phyloP scores from a whole-genome alignment of 1,140 invertebrate species.

The Pissodes strobi region DNA sequence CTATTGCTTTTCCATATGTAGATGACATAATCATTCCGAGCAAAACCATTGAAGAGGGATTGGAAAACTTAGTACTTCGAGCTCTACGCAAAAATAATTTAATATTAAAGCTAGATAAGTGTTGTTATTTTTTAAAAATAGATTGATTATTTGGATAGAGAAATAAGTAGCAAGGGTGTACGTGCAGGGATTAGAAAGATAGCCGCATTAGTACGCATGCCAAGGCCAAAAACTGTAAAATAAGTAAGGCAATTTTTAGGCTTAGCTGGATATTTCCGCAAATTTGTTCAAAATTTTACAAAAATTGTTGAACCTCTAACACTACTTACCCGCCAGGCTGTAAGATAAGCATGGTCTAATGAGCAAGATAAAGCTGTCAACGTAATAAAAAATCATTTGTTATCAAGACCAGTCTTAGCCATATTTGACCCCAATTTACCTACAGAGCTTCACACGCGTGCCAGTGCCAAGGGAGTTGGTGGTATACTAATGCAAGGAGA shows the following conservation, averaged over 20 bases:
- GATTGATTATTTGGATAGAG: not conserved
- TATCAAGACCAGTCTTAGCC: constrained; percentile 9
- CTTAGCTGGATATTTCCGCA: too few species aligned
- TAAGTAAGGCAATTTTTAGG: not conserved
- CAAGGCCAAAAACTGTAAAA: not conserved
- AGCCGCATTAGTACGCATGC: not conserved
- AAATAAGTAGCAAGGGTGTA: not conserved
- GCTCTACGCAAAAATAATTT: not conserved
- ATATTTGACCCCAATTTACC: constrained; percentile 10
- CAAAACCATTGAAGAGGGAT: not conserved
- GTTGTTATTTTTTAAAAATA: not conserved
- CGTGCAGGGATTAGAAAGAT: not conserved
- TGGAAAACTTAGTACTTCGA: constrained; percentile 16
- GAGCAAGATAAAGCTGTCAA: constrained; percentile 36
- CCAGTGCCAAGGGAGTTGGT: constrained; percentile 44
- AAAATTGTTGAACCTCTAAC: not conserved
- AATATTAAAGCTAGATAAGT: not conserved
- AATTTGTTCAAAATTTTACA: constrained; percentile 12
- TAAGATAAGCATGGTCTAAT: not conserved
- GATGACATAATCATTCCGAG: constrained; percentile 31
- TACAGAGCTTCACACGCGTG: constrained; percentile 51
- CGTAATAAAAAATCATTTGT: constrained; percentile 14
- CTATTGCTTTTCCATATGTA: constrained; percentile 28
- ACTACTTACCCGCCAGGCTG: not conserved
- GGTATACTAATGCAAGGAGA: constrained; percentile 48